Evolutionary conservation across 2,888 invertebrate species (phyloP).

Genomic region (Platycnemis pennipes): DNA sequence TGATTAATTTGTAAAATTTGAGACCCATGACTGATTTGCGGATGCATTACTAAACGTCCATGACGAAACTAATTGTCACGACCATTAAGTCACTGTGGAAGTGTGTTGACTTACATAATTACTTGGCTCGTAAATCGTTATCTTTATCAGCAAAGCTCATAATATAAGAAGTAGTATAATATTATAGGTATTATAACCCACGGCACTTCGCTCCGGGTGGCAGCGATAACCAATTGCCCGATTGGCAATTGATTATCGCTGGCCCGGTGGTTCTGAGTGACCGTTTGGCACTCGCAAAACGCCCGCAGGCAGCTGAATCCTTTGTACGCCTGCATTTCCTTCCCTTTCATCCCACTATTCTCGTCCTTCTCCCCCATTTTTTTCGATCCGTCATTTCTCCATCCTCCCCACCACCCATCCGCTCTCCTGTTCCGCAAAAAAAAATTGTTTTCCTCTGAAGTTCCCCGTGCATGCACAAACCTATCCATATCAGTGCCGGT

Average conservation of each 20-base stretch:
- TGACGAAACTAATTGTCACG: too few species aligned
- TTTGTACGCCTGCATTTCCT: not conserved
- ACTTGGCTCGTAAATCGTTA: too few species aligned
- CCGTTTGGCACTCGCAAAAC: not conserved
- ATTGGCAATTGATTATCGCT: too few species aligned
- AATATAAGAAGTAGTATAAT: too few species aligned
- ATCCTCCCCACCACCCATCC: not conserved
- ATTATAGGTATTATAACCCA: too few species aligned
- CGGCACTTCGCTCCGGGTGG: too few species aligned
- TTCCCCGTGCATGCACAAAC: not conserved
- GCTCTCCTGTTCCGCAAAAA: not conserved
- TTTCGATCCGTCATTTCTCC: not conserved
- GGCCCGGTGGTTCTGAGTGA: not conserved
- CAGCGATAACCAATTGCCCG: not conserved
- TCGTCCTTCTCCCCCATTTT: not conserved
- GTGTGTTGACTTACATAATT: too few species aligned
- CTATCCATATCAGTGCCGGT: not conserved
- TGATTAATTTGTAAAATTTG: too few species aligned
- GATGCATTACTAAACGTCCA: too few species aligned
- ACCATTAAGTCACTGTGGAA: too few species aligned
- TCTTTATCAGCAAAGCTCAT: too few species aligned
- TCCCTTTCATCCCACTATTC: not conserved
- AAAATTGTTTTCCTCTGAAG: conserved; percentile 8
- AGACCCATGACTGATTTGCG: too few species aligned
- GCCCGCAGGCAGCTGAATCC: not conserved